Percentiles rank a stretch among this genome's conserved stretches.
phyloP scores from a whole-genome alignment of 2,797 vertebrate species.

The Chrysocyon brachyurus region DNA sequence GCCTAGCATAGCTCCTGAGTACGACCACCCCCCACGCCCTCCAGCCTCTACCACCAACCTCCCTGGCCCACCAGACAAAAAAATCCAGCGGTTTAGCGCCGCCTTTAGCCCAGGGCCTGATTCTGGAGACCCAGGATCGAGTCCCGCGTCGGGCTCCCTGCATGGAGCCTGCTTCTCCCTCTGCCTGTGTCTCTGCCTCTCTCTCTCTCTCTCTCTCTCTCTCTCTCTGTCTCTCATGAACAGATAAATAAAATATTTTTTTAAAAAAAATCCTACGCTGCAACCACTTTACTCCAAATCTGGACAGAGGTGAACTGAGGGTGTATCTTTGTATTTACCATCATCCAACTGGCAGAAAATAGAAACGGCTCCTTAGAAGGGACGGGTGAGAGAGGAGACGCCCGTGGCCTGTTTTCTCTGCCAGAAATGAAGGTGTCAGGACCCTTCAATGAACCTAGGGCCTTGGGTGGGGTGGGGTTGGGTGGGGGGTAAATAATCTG shows the following conservation, averaged over 20 bases:
- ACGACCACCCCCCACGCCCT: not conserved
- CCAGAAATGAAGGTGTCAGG: not conserved
- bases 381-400: not conserved
- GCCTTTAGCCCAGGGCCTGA: too few relatives aligned
- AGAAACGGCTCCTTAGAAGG: not conserved
- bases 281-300: slow-evolving; percentile 6
- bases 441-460: not conserved
- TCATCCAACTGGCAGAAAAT: not conserved
- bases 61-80: not conserved
- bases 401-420: not conserved
- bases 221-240: too few relatives aligned
- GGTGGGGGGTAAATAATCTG: not conserved
- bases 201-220: too few relatives aligned
- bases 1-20: not conserved
- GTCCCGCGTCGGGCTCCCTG: too few relatives aligned
- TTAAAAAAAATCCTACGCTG: not conserved
- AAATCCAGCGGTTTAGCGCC: too few relatives aligned
- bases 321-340: not conserved
- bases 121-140: too few relatives aligned
- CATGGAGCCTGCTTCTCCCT: too few relatives aligned
- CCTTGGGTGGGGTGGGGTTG: too few relatives aligned
- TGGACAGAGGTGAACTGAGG: not conserved
- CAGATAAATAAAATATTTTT: too few relatives aligned
- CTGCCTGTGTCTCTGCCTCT: too few relatives aligned
- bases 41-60: not conserved